Conservation (phyloP, 2,113 vertebrate species). For the Eubucco bourcierii region DNA sequence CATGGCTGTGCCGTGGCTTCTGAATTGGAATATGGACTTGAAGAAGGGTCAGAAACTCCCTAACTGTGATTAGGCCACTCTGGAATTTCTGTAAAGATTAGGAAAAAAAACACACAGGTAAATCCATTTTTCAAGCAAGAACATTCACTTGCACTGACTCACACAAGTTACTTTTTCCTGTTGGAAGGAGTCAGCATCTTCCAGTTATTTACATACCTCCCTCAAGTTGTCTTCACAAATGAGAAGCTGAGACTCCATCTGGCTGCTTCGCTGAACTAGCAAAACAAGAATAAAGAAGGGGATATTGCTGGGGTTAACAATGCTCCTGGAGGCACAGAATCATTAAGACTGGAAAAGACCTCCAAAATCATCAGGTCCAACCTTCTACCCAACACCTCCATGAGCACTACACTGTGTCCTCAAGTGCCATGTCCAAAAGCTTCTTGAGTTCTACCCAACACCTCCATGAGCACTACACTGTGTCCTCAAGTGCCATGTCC, state of each 20-base stretch:
- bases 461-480: too few species aligned
- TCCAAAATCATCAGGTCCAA: too few species aligned
- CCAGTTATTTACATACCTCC: slow-evolving; percentile 75
- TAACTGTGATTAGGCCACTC: slow-evolving; percentile 84
- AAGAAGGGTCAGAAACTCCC: slow-evolving; percentile 90
- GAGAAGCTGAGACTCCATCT: slow-evolving; percentile 85
- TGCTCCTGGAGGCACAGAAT: too few species aligned
- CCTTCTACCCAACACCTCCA: too few species aligned
- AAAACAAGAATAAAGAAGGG: neutral
- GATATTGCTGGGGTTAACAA: neutral
- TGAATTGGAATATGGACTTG: slow-evolving; percentile 87
- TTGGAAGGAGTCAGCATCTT: neutral
- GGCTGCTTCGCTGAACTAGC: slow-evolving; percentile 81
- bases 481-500: too few species aligned
- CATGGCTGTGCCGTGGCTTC: slow-evolving; percentile 86
- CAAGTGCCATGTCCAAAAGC: too few species aligned
- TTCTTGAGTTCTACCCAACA: too few species aligned
- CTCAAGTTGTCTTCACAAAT: slow-evolving; percentile 77
- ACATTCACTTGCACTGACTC: fast-evolving
- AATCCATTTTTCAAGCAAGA: neutral
- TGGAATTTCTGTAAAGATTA: slow-evolving; percentile 83
- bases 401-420: too few species aligned
- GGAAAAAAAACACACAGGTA: neutral
- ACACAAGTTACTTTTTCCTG: neutral
- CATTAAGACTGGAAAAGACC: too few species aligned